phyloP scores from a whole-genome alignment of 2,113 vertebrate genomes.

The Perognathus longimembris region DNA sequence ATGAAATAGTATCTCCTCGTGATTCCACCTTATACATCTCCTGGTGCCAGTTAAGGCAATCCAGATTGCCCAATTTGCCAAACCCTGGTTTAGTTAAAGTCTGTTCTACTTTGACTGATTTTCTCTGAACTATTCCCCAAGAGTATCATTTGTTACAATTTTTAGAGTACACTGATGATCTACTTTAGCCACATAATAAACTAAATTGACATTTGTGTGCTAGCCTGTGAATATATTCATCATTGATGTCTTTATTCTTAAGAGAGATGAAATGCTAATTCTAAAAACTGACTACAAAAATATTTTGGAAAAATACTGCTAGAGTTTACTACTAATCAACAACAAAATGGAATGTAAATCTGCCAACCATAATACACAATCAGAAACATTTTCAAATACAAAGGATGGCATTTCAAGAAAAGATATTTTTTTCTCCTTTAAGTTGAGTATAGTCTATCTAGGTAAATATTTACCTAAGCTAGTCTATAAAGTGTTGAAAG shows the following conservation, averaged over 20 bases:
- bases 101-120: neutral
- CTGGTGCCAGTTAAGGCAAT: neutral
- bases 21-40: neutral
- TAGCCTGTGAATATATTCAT: neutral
- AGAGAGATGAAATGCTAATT: neutral
- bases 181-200: neutral
- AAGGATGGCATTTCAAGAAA: neutral
- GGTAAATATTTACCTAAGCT: neutral
- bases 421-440: neutral
- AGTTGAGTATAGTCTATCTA: neutral
- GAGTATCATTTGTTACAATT: neutral
- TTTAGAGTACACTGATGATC: conserved; percentile 28
- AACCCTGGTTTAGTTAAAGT: neutral
- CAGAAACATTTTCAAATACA: conserved; percentile 22
- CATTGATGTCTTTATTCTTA: neutral
- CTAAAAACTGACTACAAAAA: neutral
- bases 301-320: conserved; percentile 2
- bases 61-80: neutral
- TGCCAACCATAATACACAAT: neutral
- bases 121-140: neutral
- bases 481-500: neutral
- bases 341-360: neutral
- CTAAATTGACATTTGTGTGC: neutral
- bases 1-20: neutral
- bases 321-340: neutral